Percentiles rank a stretch among this genome's conserved stretches.
These are phyloP conservation scores for Chrysolophus pictus DNA, from an alignment of 2,797 vertebrate species.

Conservation along the genomic window DNA sequence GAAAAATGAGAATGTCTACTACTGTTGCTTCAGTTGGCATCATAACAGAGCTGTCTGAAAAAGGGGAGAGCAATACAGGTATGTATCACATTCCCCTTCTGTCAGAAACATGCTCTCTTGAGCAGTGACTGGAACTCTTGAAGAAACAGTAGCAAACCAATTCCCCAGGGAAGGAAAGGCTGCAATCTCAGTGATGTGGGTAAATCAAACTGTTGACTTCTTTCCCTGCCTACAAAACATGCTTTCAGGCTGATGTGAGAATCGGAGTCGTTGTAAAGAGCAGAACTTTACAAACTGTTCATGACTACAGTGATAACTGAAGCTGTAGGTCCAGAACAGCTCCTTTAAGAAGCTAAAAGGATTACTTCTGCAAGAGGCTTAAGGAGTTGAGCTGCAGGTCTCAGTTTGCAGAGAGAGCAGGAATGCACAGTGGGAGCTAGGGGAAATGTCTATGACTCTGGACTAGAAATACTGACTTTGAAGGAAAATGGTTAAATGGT, in stretches of 20 bases:
- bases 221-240: background rate
- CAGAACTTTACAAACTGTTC: background rate
- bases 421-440: background rate
- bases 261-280: background rate
- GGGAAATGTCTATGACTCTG: background rate
- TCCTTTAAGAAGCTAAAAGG: background rate
- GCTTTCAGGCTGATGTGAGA: background rate
- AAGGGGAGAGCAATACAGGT: accelerated
- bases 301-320: background rate
- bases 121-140: background rate
- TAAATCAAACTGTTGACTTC: background rate
- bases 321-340: background rate
- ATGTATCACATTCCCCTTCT: background rate
- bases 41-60: background rate
- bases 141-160: no score
- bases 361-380: background rate
- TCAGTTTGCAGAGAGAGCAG: background rate
- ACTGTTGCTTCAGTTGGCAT: background rate
- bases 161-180: background rate
- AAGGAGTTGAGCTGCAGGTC: background rate
- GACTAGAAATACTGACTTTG: background rate
- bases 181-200: accelerated
- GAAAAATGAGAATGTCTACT: background rate
- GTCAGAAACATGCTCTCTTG: background rate
- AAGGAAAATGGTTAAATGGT: background rate